phyloP scores from a whole-genome alignment of 2,797 vertebrate species.

The Pangasius larnaudii region DNA sequence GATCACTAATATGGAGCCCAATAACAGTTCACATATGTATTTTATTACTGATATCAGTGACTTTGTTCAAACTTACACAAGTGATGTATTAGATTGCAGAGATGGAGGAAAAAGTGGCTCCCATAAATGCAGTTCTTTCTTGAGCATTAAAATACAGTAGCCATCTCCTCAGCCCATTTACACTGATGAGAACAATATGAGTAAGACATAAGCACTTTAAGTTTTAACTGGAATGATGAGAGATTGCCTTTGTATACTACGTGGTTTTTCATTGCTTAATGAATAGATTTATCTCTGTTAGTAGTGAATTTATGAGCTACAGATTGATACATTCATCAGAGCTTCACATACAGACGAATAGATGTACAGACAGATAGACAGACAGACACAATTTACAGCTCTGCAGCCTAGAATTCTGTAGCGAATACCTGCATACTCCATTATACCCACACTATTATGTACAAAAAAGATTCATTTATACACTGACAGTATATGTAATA shows the following conservation, averaged over 20 bases:
- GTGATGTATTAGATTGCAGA: too few species aligned
- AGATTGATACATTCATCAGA: too few species aligned
- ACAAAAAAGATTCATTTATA: too few species aligned
- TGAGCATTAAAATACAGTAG: neutral
- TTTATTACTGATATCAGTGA: constrained; percentile 67
- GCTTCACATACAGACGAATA: too few species aligned
- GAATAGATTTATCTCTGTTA: neutral
- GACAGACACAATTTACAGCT: too few species aligned
- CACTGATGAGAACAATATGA: neutral
- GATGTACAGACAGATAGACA: too few species aligned
- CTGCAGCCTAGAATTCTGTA: too few species aligned
- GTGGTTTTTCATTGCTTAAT: neutral
- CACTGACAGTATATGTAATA: too few species aligned
- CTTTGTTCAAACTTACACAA: neutral
- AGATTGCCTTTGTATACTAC: neutral
- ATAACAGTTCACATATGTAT: constrained; percentile 67
- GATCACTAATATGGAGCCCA: neutral
- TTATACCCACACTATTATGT: too few species aligned
- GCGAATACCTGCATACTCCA: too few species aligned
- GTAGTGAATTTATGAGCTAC: too few species aligned
- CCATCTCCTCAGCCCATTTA: neutral
- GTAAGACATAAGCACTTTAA: neutral
- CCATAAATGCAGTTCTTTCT: neutral
- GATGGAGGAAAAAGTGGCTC: neutral
- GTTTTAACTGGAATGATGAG: neutral